Conservation (phyloP, 2,888 invertebrate species). For the Pardosa pseudoannulata region DNA sequence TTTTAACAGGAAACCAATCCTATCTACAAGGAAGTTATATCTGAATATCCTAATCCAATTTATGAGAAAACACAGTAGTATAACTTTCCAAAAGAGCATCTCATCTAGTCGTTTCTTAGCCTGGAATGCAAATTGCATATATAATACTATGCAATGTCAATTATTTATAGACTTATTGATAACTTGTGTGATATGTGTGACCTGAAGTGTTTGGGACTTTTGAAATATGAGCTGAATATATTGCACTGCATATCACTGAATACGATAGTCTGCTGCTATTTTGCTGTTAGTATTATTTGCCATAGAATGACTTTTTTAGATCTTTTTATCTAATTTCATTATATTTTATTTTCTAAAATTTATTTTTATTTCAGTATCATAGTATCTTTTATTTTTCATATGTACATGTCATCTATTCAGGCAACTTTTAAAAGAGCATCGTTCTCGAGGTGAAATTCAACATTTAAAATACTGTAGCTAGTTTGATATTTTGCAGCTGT, state of each 20-base stretch:
- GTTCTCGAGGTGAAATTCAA: too few relatives aligned
- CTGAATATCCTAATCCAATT: constrained; percentile 66
- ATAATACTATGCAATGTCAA: neutral
- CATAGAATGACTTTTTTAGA: neutral
- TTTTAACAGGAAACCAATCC: constrained; percentile 70
- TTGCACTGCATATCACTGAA: neutral
- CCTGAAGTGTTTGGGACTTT: too few relatives aligned
- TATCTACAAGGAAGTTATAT: constrained; percentile 65
- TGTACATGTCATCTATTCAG: neutral
- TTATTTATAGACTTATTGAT: neutral
- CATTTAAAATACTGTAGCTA: neutral
- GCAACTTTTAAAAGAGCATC: neutral
- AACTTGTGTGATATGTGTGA: neutral
- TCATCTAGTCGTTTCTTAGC: neutral
- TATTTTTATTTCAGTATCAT: neutral
- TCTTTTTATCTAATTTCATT: neutral
- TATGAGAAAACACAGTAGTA: constrained; percentile 54
- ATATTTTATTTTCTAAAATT: neutral
- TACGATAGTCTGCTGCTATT: neutral
- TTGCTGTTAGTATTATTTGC: constrained; percentile 5
- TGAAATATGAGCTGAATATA: too few relatives aligned
- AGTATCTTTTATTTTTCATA: neutral
- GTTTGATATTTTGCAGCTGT: neutral
- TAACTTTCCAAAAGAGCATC: neutral
- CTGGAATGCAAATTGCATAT: neutral